Percentiles rank a stretch among this genome's conserved stretches.
These are phyloP conservation scores for Rhopalosiphum nymphaeae DNA, from an alignment of 2,888 invertebrate genomes.

Conservation along the genomic window DNA sequence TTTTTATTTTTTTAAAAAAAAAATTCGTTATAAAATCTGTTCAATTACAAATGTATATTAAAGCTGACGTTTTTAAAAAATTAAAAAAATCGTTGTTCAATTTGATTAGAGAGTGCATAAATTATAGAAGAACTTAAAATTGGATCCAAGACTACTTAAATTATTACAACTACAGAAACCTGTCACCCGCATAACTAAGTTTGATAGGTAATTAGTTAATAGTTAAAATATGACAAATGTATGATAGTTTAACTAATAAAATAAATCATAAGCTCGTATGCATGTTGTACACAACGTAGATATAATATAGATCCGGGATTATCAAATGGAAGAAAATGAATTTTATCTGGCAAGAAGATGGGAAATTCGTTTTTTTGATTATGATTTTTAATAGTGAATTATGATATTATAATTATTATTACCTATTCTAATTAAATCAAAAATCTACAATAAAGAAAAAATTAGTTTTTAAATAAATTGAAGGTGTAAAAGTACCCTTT, in stretches of 20 bases:
- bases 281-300: neutral
- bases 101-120: neutral
- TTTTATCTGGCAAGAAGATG: neutral
- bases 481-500: neutral
- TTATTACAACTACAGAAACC: neutral
- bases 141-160: neutral
- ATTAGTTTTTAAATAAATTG: neutral
- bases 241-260: neutral
- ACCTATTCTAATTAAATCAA: neutral
- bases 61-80: neutral
- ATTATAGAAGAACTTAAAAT: neutral
- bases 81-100: neutral
- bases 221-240: slow-evolving; percentile 18
- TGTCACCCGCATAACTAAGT: neutral
- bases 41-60: neutral
- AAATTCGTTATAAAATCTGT: neutral
- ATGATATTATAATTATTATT: neutral
- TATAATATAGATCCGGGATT: neutral
- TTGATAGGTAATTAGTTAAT: neutral
- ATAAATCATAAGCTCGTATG: neutral
- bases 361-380: neutral
- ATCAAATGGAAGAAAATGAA: neutral
- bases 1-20: neutral
- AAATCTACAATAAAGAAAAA: neutral
- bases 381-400: neutral